phyloP scores from a whole-genome alignment of 2,888 invertebrate species.

The Agrochola litura region DNA sequence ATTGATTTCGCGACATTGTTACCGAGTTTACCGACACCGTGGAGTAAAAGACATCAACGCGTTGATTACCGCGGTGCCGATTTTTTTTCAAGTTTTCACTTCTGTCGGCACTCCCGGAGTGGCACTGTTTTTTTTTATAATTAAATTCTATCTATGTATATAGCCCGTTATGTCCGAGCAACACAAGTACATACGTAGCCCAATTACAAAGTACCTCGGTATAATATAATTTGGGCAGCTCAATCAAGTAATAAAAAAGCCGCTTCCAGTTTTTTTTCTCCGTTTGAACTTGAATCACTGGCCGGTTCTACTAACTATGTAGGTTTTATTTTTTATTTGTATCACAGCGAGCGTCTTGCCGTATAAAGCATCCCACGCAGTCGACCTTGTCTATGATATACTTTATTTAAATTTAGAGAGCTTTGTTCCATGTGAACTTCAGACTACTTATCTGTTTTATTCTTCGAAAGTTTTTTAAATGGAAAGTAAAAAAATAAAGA shows the following conservation, averaged over 20 bases:
- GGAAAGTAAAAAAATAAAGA: too few species aligned
- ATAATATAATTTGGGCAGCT: slow-evolving; percentile 7
- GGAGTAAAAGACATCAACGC: too few species aligned
- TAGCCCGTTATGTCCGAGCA: background rate
- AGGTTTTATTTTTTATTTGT: slow-evolving; percentile 36
- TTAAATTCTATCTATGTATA: background rate
- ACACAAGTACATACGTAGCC: background rate
- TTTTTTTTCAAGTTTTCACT: too few species aligned
- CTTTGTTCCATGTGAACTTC: too few species aligned
- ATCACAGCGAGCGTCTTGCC: background rate
- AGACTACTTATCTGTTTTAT: too few species aligned
- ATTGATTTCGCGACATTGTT: too few species aligned
- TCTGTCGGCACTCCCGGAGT: too few species aligned
- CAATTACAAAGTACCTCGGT: slow-evolving; percentile 1
- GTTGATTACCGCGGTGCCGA: too few species aligned
- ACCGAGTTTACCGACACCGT: too few species aligned
- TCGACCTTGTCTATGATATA: background rate
- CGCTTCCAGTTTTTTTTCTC: slow-evolving; percentile 10
- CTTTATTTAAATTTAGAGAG: too few species aligned
- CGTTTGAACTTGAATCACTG: slow-evolving; percentile 17
- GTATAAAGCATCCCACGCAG: slow-evolving; percentile 30
- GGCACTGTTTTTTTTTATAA: too few species aligned
- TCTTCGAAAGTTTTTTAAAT: too few species aligned
- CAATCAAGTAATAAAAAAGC: slow-evolving; percentile 14
- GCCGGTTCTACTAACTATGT: slow-evolving; percentile 24